Evolutionary conservation across 2,113 vertebrate species (phyloP).

Genomic region (Myrmophylax atrothorax): DNA sequence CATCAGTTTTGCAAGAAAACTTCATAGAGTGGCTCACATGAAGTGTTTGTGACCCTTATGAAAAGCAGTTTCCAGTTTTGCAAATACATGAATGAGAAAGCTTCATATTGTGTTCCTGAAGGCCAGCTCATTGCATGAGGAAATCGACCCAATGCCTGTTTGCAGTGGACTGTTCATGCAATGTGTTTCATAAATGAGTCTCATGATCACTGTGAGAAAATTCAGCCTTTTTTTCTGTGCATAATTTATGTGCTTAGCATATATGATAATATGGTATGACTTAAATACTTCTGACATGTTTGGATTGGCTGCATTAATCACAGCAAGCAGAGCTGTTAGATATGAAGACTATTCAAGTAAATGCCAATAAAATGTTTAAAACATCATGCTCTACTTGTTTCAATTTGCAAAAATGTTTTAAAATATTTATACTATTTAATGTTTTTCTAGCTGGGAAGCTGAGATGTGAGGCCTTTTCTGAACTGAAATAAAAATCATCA

Average conservation of each 20-base stretch:
- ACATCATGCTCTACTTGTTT: neutral
- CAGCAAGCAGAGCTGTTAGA: neutral
- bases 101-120: neutral
- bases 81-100: neutral
- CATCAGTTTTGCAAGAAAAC: neutral
- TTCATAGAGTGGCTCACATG: neutral
- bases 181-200: neutral
- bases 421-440: conserved; percentile 1
- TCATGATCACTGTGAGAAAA: conserved; percentile 10
- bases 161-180: neutral
- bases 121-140: neutral
- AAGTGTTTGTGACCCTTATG: neutral
- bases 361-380: neutral
- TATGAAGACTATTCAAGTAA: conserved; percentile 30
- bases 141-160: neutral
- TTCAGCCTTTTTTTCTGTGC: neutral
- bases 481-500: neutral
- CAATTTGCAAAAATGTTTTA: neutral
- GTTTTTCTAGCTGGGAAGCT: neutral
- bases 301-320: conserved; percentile 25
- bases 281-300: conserved; percentile 12
- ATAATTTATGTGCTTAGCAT: neutral
- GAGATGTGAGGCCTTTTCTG: neutral
- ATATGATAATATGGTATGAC: neutral
- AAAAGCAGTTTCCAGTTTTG: neutral